phyloP scores from a whole-genome alignment of 2,888 invertebrate genomes.

The Chloroclystis v-ata region DNA sequence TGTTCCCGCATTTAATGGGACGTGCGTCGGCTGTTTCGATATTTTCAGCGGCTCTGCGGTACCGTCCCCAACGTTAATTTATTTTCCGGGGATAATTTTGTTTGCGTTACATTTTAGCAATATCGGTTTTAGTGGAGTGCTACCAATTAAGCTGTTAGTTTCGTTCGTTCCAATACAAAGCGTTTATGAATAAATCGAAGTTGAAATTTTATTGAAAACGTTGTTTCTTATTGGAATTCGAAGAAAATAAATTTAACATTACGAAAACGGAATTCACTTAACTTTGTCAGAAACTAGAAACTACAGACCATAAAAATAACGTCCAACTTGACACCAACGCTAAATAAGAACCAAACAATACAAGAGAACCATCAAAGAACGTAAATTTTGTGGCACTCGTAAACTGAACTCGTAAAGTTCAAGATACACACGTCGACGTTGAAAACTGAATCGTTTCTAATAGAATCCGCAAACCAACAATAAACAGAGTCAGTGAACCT shows the following conservation, averaged over 20 bases:
- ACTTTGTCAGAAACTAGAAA: constrained; percentile 2
- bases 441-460: constrained; percentile 37
- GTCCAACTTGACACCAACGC: constrained; percentile 5
- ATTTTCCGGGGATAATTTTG: constrained; percentile 33
- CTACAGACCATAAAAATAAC: neutral
- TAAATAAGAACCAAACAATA: constrained; percentile 14
- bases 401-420: constrained; percentile 30
- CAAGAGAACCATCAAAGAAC: constrained; percentile 19
- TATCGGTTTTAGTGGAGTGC: constrained; percentile 5
- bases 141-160: neutral
- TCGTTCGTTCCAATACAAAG: neutral
- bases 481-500: constrained; percentile 44
- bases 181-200: too few species aligned
- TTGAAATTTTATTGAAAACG: too few species aligned
- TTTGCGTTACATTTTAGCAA: constrained; percentile 24
- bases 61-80: constrained; percentile 35
- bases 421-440: constrained; percentile 29
- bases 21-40: constrained; percentile 50
- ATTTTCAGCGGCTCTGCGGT: constrained; percentile 49
- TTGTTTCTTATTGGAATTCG: neutral
- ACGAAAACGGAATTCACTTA: too few species aligned
- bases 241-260: neutral
- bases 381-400: constrained; percentile 23
- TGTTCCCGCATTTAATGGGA: constrained; percentile 52
- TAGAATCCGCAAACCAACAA: constrained; percentile 39